phyloP scores from a whole-genome alignment of 2,888 invertebrate species.

The Caradrina clavipalpis region DNA sequence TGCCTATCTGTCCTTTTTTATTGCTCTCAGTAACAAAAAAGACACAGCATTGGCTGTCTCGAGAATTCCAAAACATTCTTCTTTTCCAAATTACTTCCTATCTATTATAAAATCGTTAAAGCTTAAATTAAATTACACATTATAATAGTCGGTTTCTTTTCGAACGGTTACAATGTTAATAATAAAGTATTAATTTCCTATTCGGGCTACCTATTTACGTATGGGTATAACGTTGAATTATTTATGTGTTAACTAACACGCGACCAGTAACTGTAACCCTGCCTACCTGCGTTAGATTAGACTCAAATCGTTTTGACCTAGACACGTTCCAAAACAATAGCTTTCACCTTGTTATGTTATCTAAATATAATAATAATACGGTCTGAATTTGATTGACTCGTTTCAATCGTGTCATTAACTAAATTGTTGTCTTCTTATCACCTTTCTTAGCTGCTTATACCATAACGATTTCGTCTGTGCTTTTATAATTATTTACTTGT shows the following conservation, averaged over 20 bases:
- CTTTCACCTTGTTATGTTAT: constrained; percentile 19
- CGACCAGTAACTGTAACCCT: constrained; percentile 45
- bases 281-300: constrained; percentile 41
- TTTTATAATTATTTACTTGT: constrained; percentile 24
- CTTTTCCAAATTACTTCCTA: neutral
- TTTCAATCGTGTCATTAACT: constrained; percentile 14
- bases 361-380: constrained; percentile 17
- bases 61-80: neutral
- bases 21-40: neutral
- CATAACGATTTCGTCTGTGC: constrained; percentile 23
- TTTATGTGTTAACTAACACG: constrained; percentile 63
- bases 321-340: constrained; percentile 40
- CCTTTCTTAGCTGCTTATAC: constrained; percentile 31
- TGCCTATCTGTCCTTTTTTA: neutral
- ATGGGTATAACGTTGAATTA: constrained; percentile 56
- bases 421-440: constrained; percentile 16
- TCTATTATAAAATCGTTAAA: neutral
- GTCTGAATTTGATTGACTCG: constrained; percentile 23
- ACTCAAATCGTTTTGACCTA: constrained; percentile 57
- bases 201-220: constrained; percentile 51
- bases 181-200: constrained; percentile 56
- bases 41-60: neutral
- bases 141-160: constrained; percentile 13
- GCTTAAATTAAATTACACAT: constrained; percentile 18
- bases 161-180: constrained; percentile 34